These are phyloP conservation scores for Dryococelus australis DNA, from an alignment of 2,888 invertebrate genomes.

Conservation along the genomic window DNA sequence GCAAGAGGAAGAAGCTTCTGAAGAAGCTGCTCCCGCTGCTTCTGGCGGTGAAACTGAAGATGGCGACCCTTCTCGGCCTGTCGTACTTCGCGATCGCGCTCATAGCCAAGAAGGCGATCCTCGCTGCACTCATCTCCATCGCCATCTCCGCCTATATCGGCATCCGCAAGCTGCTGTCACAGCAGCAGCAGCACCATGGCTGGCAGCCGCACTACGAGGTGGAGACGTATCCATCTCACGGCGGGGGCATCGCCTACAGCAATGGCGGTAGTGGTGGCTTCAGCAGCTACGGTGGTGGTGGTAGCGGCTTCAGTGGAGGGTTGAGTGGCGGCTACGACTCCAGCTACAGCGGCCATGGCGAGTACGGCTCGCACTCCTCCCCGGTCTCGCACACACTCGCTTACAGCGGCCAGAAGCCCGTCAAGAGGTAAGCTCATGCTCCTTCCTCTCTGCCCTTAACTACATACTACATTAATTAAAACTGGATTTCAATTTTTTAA, in stretches of 20 bases:
- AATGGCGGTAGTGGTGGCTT: constrained; percentile 45
- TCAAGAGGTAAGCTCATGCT: constrained; percentile 34
- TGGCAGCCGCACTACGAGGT: constrained; percentile 47
- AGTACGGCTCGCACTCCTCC: constrained; percentile 61
- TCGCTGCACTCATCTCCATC: constrained; percentile 67
- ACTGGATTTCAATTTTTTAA: no score
- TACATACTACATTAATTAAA: no score
- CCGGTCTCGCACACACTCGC: constrained; percentile 63
- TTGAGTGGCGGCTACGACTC: constrained; percentile 48
- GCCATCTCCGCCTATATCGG: constrained; percentile 65
- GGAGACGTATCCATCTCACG: constrained; percentile 47
- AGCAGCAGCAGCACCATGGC: constrained; percentile 44
- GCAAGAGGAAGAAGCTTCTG: constrained; percentile 66
- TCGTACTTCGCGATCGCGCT: constrained; percentile 66
- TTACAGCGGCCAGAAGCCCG: constrained; percentile 60
- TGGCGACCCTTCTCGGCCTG: constrained; percentile 63
- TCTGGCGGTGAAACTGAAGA: constrained; percentile 66
- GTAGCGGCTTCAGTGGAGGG: constrained; percentile 43
- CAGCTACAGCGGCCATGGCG: constrained; percentile 56
- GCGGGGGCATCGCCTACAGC: constrained; percentile 50
- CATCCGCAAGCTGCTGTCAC: constrained; percentile 55
- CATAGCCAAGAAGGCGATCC: constrained; percentile 70
- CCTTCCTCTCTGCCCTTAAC: not conserved
- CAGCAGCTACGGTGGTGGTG: constrained; percentile 56
- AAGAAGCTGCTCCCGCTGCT: constrained; percentile 66